A percentile compares a stretch with the other conserved stretches of the same genome.
Conservation (phyloP, 30 jellyfish, hydroid and myxozoan species). For the Pelagia noctiluca region DNA sequence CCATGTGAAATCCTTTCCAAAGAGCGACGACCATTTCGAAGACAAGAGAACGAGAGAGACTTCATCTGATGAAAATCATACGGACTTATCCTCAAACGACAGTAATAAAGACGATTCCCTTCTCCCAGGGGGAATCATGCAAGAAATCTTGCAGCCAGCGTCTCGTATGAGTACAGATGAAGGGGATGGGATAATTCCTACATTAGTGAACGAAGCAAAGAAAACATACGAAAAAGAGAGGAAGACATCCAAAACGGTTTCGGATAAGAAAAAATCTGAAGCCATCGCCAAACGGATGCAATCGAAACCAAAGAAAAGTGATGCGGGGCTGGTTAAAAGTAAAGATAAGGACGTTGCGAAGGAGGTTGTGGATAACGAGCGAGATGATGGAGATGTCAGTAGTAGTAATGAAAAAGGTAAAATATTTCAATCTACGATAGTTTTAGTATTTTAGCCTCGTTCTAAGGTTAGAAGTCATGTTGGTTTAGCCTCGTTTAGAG, state of each 20-base stretch:
- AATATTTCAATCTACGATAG: too few relatives aligned
- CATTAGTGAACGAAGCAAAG: background rate
- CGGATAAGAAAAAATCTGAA: slow-evolving; percentile 16
- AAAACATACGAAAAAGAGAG: slow-evolving; percentile 18
- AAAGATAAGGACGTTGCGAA: slow-evolving; percentile 10
- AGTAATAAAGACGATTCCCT: background rate
- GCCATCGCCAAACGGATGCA: background rate
- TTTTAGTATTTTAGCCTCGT: too few relatives aligned
- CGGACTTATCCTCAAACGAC: background rate
- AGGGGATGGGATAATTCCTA: slow-evolving; percentile 12
- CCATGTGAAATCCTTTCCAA: slow-evolving; percentile 48
- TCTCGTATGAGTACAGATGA: background rate
- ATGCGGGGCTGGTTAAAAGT: background rate
- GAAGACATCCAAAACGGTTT: background rate
- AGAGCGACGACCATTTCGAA: slow-evolving; percentile 8
- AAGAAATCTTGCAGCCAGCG: slow-evolving; percentile 18
- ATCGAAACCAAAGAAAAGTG: slow-evolving; percentile 1
- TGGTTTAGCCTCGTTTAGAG: too few relatives aligned
- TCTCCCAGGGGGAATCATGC: slow-evolving; percentile 35
- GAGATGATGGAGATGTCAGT: too few relatives aligned
- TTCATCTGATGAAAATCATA: slow-evolving; percentile 7
- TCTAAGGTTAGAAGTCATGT: too few relatives aligned
- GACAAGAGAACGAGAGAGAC: background rate
- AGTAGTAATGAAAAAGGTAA: too few relatives aligned
- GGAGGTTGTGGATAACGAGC: too few relatives aligned